Evolutionary conservation across 2,888 invertebrate species (phyloP).

Genomic region (Rhingia rostrata): DNA sequence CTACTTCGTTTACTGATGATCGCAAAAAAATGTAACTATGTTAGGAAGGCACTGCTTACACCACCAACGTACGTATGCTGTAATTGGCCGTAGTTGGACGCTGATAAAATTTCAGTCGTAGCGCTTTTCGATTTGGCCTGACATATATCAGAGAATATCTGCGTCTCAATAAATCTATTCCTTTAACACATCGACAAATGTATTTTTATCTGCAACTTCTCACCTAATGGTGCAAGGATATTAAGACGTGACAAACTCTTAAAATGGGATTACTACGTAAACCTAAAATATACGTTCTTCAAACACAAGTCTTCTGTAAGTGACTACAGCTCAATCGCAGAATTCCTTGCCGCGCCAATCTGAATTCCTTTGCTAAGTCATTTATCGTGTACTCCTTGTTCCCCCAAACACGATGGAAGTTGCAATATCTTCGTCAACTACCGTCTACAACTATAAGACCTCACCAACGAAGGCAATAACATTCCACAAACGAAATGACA

Average conservation of each 20-base stretch:
- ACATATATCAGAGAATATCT: too few species aligned
- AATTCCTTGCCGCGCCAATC: slow-evolving; percentile 9
- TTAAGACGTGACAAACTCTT: slow-evolving; percentile 7
- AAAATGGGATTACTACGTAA: slow-evolving; percentile 49
- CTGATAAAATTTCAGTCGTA: too few species aligned
- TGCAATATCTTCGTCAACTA: not conserved
- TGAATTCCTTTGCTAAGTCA: slow-evolving; percentile 42
- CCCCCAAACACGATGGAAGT: not conserved
- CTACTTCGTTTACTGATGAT: too few species aligned
- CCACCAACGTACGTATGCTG: too few species aligned
- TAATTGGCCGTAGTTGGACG: too few species aligned
- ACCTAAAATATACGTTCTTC: slow-evolving; percentile 52
- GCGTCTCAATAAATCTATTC: not conserved
- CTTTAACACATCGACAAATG: not conserved
- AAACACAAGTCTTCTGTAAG: not conserved
- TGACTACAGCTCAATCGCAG: slow-evolving; percentile 43
- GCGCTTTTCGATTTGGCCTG: too few species aligned
- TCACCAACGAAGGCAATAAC: not conserved
- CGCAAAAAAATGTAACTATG: too few species aligned
- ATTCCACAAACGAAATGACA: slow-evolving; percentile 34
- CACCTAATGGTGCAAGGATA: not conserved
- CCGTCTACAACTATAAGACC: slow-evolving; percentile 1
- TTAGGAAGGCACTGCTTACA: too few species aligned
- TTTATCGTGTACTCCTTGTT: slow-evolving; percentile 22
- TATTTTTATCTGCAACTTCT: not conserved